Evolutionary conservation across 2,888 invertebrate species (phyloP).

Genomic region (Meloe dianella): DNA sequence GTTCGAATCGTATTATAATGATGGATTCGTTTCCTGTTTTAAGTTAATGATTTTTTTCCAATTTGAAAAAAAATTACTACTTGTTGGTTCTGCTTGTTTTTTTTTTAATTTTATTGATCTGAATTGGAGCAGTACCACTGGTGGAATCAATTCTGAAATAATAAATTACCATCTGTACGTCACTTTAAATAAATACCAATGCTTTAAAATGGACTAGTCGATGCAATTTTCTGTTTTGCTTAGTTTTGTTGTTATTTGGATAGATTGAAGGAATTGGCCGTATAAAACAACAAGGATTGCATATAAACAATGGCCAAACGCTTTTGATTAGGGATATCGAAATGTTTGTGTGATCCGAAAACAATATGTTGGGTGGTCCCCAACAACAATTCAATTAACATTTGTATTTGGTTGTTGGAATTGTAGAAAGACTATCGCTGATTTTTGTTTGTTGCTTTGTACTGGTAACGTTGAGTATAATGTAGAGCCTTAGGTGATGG

Average conservation of each 20-base stretch:
- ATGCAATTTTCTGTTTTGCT: slow-evolving; percentile 49
- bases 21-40: neutral
- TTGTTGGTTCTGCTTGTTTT: neutral
- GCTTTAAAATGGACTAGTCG: slow-evolving; percentile 50
- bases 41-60: neutral
- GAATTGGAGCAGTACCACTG: slow-evolving; percentile 9
- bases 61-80: neutral
- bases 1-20: neutral
- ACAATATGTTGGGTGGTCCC: slow-evolving; percentile 53
- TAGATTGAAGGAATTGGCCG: slow-evolving; percentile 36
- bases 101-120: neutral
- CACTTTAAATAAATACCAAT: slow-evolving; percentile 52
- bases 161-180: slow-evolving; percentile 5
- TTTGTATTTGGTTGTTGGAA: slow-evolving; percentile 17
- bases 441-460: neutral
- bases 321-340: slow-evolving; percentile 56
- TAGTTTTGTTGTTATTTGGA: slow-evolving; percentile 6
- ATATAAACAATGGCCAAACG: slow-evolving; percentile 55
- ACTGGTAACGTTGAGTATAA: neutral
- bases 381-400: slow-evolving; percentile 56
- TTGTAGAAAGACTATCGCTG: neutral
- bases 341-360: slow-evolving; percentile 50
- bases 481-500: neutral
- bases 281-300: slow-evolving; percentile 53
- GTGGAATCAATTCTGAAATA: slow-evolving; percentile 11